Evolutionary conservation across 2,113 vertebrate species (phyloP).

Genomic region (Podocnemis expansa): DNA sequence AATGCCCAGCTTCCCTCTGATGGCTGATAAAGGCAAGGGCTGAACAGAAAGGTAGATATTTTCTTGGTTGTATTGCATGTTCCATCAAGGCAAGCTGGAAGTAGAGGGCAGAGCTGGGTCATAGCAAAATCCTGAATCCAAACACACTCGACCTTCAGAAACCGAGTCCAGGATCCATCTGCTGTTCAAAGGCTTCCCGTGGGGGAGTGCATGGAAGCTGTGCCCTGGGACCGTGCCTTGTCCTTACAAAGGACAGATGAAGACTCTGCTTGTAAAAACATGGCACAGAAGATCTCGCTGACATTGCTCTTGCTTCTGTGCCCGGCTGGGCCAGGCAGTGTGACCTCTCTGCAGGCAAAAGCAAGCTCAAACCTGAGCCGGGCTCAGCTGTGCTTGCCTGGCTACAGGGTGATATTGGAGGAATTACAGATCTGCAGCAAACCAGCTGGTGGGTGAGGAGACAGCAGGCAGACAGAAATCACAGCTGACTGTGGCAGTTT

Average conservation of each 20-base stretch:
- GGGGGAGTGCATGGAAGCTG: background rate
- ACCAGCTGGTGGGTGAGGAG: background rate
- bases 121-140: background rate
- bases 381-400: too few relatives aligned
- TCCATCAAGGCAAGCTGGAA: background rate
- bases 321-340: background rate
- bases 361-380: background rate
- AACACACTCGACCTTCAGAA: too few relatives aligned
- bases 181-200: background rate
- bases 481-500: background rate
- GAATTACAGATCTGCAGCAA: background rate
- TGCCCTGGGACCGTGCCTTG: background rate
- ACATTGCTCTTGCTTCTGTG: background rate
- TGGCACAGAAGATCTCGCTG: background rate
- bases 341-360: background rate
- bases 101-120: background rate
- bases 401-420: background rate
- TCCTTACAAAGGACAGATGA: background rate
- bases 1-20: background rate
- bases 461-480: background rate
- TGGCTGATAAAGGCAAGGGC: background rate
- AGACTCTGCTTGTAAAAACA: background rate
- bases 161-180: background rate
- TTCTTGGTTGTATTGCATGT: background rate
- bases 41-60: background rate